These are phyloP conservation scores for Hippolais icterina DNA, from an alignment of 2,113 vertebrate species.

Conservation along the genomic window DNA sequence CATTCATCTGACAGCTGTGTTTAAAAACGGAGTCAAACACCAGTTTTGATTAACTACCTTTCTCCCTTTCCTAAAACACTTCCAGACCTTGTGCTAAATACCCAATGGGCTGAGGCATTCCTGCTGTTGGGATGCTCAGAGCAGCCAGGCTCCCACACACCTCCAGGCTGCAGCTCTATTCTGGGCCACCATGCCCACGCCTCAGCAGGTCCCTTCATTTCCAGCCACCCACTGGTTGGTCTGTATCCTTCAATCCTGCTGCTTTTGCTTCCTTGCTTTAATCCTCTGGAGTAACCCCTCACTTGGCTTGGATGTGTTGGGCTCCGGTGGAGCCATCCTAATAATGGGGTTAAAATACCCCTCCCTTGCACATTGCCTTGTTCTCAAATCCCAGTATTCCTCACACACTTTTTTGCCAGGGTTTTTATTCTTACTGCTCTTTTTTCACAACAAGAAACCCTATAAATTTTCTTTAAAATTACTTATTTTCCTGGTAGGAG, in stretches of 20 bases:
- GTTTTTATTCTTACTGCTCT: background rate
- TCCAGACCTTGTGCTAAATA: background rate
- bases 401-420: background rate
- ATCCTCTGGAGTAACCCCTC: background rate
- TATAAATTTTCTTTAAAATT: background rate
- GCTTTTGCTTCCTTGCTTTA: background rate
- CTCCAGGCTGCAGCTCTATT: background rate
- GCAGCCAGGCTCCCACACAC: background rate
- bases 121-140: background rate
- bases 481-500: background rate
- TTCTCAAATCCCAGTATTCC: background rate
- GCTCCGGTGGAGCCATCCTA: background rate
- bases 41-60: background rate
- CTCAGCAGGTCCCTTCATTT: background rate
- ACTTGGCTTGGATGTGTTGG: background rate
- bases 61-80: background rate
- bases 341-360: background rate
- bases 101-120: fast-evolving
- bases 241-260: background rate
- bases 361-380: background rate
- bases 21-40: background rate
- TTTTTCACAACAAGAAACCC: background rate
- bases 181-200: fast-evolving
- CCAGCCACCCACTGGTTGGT: background rate
- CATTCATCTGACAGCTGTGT: background rate